A percentile compares a stretch with the other conserved stretches of the same genome.
Evolutionary conservation across 2,888 invertebrate genomes (phyloP).

Genomic region (Lordiphosa fenestrarum): DNA sequence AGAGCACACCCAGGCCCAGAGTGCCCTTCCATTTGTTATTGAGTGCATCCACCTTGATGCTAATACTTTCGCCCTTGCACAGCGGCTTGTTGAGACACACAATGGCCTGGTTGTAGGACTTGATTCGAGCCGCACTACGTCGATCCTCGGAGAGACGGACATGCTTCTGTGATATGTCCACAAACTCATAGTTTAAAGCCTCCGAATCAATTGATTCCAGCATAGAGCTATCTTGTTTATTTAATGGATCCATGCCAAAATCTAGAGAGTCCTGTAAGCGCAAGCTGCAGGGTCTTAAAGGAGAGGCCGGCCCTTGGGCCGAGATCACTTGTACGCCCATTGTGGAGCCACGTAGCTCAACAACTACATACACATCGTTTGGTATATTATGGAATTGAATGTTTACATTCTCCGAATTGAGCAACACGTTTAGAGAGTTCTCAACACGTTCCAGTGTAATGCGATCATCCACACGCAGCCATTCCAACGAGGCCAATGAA

Average conservation of each 20-base stretch:
- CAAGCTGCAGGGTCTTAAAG: slow-evolving; percentile 80
- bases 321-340: slow-evolving; percentile 88
- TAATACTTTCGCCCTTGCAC: slow-evolving; percentile 85
- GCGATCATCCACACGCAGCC: slow-evolving; percentile 90
- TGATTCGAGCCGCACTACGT: slow-evolving; percentile 86
- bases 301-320: slow-evolving; percentile 82
- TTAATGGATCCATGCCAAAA: slow-evolving; percentile 82
- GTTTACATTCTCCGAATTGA: slow-evolving; percentile 91
- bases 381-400: slow-evolving; percentile 88
- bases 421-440: slow-evolving; percentile 86
- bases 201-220: slow-evolving; percentile 80
- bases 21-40: slow-evolving; percentile 89
- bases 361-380: slow-evolving; percentile 90
- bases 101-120: slow-evolving; percentile 92
- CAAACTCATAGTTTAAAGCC: slow-evolving; percentile 85
- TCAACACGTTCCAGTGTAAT: slow-evolving; percentile 87
- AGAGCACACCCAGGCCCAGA: slow-evolving; percentile 88
- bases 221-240: slow-evolving; percentile 80
- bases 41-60: slow-evolving; percentile 87
- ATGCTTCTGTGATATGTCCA: slow-evolving; percentile 92
- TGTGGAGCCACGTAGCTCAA: slow-evolving; percentile 90
- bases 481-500: slow-evolving; percentile 86
- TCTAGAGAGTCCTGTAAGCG: slow-evolving; percentile 84
- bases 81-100: slow-evolving; percentile 86
- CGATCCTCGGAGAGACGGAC: slow-evolving; percentile 85